Conservation (phyloP, 2,113 vertebrate species). For the human region GRCh38 chr2:109167001-109167500, state of each 20-base stretch:
- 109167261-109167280: not conserved
- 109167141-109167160: not conserved
- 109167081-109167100: not conserved
- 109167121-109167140: not conserved
- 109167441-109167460: not conserved
- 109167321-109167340: not conserved
- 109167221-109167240: not conserved
- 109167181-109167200: not conserved
- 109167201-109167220: not conserved
- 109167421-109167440: not conserved
- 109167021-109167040: too few species aligned
- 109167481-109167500: not conserved
- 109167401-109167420: not conserved
- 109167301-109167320: not conserved
- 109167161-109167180: not conserved
- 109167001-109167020: not conserved
- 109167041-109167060: too few species aligned
- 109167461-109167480: not conserved
- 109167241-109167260: not conserved
- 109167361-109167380: too few species aligned
- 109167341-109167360: not conserved
- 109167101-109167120: not conserved
- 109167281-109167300: not conserved
- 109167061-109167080: not conserved
- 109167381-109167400: not conserved